Percentiles rank a stretch among this genome's conserved stretches.
These are phyloP conservation scores for Pseudopodoces humilis DNA, from an alignment of 2,113 vertebrate species.

Conservation along the genomic window DNA sequence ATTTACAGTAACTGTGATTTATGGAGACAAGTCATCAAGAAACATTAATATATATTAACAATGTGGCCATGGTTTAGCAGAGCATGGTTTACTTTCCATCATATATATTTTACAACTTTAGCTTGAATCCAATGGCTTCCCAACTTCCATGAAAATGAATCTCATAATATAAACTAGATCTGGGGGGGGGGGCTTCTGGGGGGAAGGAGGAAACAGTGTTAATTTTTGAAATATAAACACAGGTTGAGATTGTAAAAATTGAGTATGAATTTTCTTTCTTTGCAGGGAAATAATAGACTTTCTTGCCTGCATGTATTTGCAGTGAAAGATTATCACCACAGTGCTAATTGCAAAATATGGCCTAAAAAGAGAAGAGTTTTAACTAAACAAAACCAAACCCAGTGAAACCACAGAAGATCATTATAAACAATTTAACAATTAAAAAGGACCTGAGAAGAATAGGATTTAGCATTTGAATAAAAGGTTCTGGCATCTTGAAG, in stretches of 20 bases:
- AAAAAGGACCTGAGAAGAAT: background rate
- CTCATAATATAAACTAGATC: background rate
- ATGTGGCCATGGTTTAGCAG: background rate
- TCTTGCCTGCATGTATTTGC: background rate
- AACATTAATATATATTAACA: background rate
- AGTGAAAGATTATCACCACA: background rate
- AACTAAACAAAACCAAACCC: background rate
- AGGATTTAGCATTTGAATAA: background rate
- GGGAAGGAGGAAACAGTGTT: background rate
- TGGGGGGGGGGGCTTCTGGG: fast-evolving
- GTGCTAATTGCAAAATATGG: background rate
- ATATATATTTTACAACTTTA: background rate
- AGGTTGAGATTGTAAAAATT: background rate
- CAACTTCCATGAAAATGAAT: background rate
- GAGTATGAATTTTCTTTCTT: background rate
- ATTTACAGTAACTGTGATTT: background rate
- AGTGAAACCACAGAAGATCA: background rate
- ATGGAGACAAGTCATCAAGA: background rate
- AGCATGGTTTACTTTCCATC: background rate
- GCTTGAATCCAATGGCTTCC: background rate
- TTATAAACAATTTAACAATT: background rate
- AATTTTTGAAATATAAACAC: background rate
- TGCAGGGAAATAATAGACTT: background rate
- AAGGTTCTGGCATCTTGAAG: background rate
- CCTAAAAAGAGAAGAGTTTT: background rate